phyloP scores from a whole-genome alignment of 1,140 invertebrate species.

The Halictus rubicundus region DNA sequence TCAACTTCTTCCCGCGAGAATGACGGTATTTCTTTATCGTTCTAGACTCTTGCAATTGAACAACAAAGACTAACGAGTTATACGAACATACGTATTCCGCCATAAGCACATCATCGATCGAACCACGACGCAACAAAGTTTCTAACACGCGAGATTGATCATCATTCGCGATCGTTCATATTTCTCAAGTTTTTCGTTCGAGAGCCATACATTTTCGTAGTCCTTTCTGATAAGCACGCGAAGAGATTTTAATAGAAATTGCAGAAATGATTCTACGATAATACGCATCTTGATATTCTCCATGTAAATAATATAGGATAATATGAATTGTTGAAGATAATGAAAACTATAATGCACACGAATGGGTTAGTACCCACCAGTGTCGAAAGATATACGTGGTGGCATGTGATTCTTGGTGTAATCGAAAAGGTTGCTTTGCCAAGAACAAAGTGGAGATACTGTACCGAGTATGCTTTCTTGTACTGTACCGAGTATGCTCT shows the following conservation, averaged over 20 bases:
- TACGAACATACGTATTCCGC: background rate
- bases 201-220: background rate
- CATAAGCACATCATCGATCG: no score
- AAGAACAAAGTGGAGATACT: background rate
- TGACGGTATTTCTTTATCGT: background rate
- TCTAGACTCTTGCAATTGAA: background rate
- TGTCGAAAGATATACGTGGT: background rate
- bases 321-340: constrained; percentile 4
- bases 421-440: background rate
- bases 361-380: constrained; percentile 2
- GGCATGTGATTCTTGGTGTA: background rate
- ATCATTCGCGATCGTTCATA: background rate
- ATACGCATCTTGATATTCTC: constrained; percentile 11
- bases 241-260: constrained; percentile 26
- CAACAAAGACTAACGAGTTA: no score
- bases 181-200: background rate
- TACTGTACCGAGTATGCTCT: no score
- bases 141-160: background rate
- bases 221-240: constrained; percentile 29
- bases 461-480: no score
- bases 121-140: background rate
- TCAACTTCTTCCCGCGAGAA: background rate
- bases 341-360: background rate
- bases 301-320: constrained; percentile 24
- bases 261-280: constrained; percentile 5